Base-by-base conservation (phyloP, 2,888 invertebrate species). In the Asteroscopus sphinx region DNA sequence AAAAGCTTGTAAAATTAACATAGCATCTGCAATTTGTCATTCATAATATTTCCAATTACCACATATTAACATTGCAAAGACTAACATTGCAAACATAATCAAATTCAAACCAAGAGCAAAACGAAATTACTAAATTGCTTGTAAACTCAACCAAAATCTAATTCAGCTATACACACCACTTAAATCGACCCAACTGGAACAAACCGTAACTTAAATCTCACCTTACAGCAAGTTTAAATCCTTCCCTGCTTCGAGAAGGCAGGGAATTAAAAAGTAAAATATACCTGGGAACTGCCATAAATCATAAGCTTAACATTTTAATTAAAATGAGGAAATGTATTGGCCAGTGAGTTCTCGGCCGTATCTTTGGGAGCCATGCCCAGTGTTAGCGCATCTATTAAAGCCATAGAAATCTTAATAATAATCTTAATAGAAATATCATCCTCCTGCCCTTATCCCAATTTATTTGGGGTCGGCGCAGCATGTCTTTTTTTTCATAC, bases 321-420 rank as follows among this genome's bases (percentile, higher is more conserved):
- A 82, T 82, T 82, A 80, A 79, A 76, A 74, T 74, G 76, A 82
- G 80, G 77, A 80, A 83, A n/a, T n/a, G n/a, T 80, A 79, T 75
- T 72, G 65, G 69, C 57, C 61, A 39, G 54, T 32, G 40, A 45
- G 51, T 63, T 73, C 59, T 12, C 47, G 68, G 48, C 47, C 48
- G 49, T 64, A 58, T 61, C 66, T 66, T 65, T 48, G 26, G 12
- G 17, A 33, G 21, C 21, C 21, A n/a, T n/a, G n/a, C n/a, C n/a
- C n/a, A n/a, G n/a, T n/a, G n/a, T n/a, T n/a, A n/a, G n/a, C n/a
- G n/a, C n/a, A n/a, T n/a, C n/a, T n/a, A n/a, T n/a, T n/a, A n/a
- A n/a, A n/a, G n/a, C n/a, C n/a, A n/a, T n/a, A n/a, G n/a, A n/a
- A n/a, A n/a, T n/a, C n/a, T n/a, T n/a, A n/a, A n/a, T n/a, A n/a